Percentiles rank a stretch among this genome's conserved stretches.
These are phyloP conservation scores for Rotaria macrura DNA, from an alignment of 2,888 invertebrate species.

Conservation along the genomic window DNA sequence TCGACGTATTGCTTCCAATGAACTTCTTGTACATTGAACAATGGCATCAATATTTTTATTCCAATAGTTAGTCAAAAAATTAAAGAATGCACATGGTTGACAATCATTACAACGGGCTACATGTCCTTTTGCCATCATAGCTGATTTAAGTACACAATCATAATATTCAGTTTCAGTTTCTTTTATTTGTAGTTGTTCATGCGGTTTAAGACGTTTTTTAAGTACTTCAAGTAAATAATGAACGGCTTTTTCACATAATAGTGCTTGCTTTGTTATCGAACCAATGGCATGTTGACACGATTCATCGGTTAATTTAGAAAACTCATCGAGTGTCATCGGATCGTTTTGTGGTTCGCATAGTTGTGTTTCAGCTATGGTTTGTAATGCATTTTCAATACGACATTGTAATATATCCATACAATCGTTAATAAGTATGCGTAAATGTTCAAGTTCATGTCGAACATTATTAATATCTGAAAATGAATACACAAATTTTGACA, in stretches of 20 bases:
- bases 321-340: constrained; percentile 74
- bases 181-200: constrained; percentile 54
- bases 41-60: constrained; percentile 81
- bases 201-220: constrained; percentile 41
- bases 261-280: constrained; percentile 51
- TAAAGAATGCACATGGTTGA: constrained; percentile 46
- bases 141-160: constrained; percentile 41
- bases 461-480: constrained; percentile 42
- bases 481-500: not conserved
- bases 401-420: constrained; percentile 81
- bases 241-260: constrained; percentile 48
- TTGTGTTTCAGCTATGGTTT: constrained; percentile 72
- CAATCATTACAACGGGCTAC: constrained; percentile 46
- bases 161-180: constrained; percentile 38
- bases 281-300: constrained; percentile 50
- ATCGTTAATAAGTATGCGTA: constrained; percentile 51
- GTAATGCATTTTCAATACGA: constrained; percentile 73
- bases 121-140: constrained; percentile 42
- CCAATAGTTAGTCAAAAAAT: constrained; percentile 59
- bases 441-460: constrained; percentile 41
- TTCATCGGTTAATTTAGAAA: constrained; percentile 68
- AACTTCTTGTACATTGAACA: constrained; percentile 55
- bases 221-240: constrained; percentile 47
- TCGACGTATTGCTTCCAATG: constrained; percentile 48
- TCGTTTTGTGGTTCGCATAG: constrained; percentile 58